These are phyloP conservation scores for Triops cancriformis DNA, from an alignment of 1,140 invertebrate species.

Conservation along the genomic window DNA sequence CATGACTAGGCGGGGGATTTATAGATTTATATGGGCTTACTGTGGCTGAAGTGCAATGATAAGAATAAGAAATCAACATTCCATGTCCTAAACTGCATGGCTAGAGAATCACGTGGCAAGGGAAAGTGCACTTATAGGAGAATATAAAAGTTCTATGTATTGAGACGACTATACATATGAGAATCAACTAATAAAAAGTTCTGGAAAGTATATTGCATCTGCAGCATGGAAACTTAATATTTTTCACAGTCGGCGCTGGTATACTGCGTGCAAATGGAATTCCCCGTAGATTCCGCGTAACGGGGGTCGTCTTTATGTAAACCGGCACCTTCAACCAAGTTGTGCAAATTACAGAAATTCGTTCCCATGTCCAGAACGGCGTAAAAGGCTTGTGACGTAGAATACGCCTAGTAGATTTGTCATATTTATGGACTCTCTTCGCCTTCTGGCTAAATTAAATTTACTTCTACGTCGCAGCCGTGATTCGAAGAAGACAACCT, in stretches of 20 bases:
- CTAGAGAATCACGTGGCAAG: not conserved
- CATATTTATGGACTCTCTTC: conserved; percentile 10
- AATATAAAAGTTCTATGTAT: not conserved
- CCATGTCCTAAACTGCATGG: not conserved
- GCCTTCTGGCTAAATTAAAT: conserved; percentile 21
- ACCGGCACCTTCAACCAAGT: conserved; percentile 41
- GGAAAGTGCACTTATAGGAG: not conserved
- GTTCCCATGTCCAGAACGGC: conserved; percentile 44
- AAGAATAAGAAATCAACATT: too few relatives aligned
- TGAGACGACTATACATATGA: not conserved
- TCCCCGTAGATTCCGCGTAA: conserved; percentile 40
- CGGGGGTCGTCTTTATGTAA: conserved; percentile 36
- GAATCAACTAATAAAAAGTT: not conserved
- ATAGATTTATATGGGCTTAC: not conserved
- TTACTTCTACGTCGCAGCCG: conserved; percentile 39
- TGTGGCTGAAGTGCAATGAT: not conserved
- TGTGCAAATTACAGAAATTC: conserved; percentile 48
- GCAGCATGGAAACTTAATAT: conserved; percentile 29
- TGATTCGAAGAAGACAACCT: conserved; percentile 34
- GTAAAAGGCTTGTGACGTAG: conserved; percentile 42
- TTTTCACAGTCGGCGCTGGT: conserved; percentile 40
- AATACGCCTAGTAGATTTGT: conserved; percentile 38
- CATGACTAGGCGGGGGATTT: not conserved
- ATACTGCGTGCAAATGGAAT: conserved; percentile 44
- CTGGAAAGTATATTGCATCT: not conserved